A percentile compares a stretch with the other conserved stretches of the same genome.
phyloP scores from a whole-genome alignment of 2,113 vertebrate species.

The Polypterus bichir region DNA sequence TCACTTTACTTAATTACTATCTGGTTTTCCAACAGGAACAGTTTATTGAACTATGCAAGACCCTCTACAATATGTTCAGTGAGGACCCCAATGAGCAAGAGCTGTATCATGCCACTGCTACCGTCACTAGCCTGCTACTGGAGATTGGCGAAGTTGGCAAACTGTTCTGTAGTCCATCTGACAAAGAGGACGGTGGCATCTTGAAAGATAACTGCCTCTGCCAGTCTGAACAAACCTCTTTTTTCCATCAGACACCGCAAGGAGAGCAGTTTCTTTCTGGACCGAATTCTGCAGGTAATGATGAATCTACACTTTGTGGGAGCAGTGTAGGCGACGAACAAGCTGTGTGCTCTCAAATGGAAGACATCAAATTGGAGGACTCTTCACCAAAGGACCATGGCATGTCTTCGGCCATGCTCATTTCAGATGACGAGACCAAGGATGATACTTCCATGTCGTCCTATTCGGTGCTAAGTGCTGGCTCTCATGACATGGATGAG shows the following conservation, averaged over 20 bases:
- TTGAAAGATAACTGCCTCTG: constrained; percentile 8
- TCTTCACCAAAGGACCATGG: constrained; percentile 75
- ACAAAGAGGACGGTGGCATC: constrained; percentile 23
- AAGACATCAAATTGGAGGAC: constrained; percentile 88
- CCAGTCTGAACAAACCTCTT: constrained; percentile 12
- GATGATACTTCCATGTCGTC: constrained; percentile 95
- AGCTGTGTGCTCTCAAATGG: constrained; percentile 57
- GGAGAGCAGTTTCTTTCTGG: constrained; percentile 30
- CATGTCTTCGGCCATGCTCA: constrained; percentile 80
- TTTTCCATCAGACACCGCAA: constrained; percentile 15
- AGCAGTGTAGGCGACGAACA: constrained; percentile 22
- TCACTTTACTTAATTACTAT: neutral
- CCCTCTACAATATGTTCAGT: constrained; percentile 94
- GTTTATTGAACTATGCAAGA: constrained; percentile 95
- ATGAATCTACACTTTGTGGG: constrained; percentile 15
- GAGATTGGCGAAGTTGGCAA: constrained; percentile 96
- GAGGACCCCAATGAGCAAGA: constrained; percentile 85
- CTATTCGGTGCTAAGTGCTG: constrained; percentile 86
- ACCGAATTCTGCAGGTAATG: constrained; percentile 22
- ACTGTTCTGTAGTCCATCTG: constrained; percentile 50
- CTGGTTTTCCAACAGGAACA: constrained; percentile 55
- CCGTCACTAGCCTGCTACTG: constrained; percentile 86
- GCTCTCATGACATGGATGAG: constrained; percentile 82
- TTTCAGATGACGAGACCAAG: constrained; percentile 87
- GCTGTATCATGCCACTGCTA: constrained; percentile 87